phyloP scores from a whole-genome alignment of 1,140 invertebrate species.

The Bombus picipes region DNA sequence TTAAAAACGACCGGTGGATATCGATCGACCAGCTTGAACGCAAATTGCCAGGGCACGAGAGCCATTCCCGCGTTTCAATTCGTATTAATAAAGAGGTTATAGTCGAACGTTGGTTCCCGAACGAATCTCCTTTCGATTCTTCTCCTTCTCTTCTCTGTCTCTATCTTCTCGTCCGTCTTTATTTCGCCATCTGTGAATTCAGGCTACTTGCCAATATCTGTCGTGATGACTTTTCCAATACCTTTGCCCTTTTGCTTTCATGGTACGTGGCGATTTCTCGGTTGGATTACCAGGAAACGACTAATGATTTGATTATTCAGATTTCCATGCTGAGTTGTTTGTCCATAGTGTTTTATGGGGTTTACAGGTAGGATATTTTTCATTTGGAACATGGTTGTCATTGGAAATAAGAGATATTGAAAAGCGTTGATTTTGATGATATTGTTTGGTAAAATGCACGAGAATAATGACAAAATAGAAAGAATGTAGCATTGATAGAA shows the following conservation, averaged over 20 bases:
- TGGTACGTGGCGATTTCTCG: background rate
- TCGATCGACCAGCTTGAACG: conserved; percentile 36
- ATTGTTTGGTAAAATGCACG: no score
- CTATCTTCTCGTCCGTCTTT: background rate
- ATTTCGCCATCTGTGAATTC: background rate
- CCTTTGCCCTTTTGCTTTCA: no score
- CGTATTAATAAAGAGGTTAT: conserved; percentile 23
- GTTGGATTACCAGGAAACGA: background rate
- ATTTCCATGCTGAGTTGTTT: background rate
- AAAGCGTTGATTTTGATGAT: background rate
- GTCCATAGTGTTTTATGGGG: background rate
- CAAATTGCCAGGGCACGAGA: conserved; percentile 36
- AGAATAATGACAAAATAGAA: no score
- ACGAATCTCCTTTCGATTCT: background rate
- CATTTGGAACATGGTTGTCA: background rate
- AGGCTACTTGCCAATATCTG: background rate
- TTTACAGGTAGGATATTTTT: no score
- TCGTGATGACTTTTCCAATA: background rate
- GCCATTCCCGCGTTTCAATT: conserved; percentile 11
- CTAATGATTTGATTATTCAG: background rate
- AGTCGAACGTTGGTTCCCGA: background rate
- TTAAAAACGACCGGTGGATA: conserved; percentile 57
- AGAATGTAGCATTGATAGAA: no score
- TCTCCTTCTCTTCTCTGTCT: background rate
- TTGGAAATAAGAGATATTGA: background rate